Base-by-base conservation (phyloP, 2,888 invertebrate species). In the Leucoptera coffeella region DNA sequence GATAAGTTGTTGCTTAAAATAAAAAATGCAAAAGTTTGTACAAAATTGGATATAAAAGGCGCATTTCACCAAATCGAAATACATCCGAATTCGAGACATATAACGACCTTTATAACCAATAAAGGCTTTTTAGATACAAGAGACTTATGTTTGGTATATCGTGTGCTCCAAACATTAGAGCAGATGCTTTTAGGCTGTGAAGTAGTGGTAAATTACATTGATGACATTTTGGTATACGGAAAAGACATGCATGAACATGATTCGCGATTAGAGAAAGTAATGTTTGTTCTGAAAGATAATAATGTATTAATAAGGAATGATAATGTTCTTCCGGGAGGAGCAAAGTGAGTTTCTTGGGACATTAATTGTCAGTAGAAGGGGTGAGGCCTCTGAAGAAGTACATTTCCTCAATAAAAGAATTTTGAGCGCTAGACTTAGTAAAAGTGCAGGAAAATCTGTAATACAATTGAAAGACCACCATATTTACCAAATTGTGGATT, bases 1-100 rank as follows among this genome's bases (percentile, higher is more conserved):
- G 22, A 22, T 12, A 7, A 22, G 7, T 7, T n/a, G 12, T 11
- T 35, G 14, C 33, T 36, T 6, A 33, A 32, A 14, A 19, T 36
- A 7, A 13, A 22, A 15, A 26, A 22, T 8, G 22, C 22, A 7
- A 22, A 22, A 11, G 10, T 22, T 7, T 22, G 11, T 11, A 22
- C 12, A 8, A 12, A 22, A 22, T 8, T 22, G 22, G 22, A 22
- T 13, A 22, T 22, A 5, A 30, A 32, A 25, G 12, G 42, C 14
- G 52, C 46, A 2, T 54, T 47, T 30, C 51, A 56, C 32, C 52
- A 56, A 29, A 28, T 56, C 3, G 44, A 46, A 32, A 30, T 56
- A 10, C 29, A 39, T 9, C 32, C 35, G 17, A 34, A 41, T 11
- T 48, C 45, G 2, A 33, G 46, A 27, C 30, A 34, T 10, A 42